Percentiles rank a stretch among this genome's conserved stretches.
phyloP scores from a whole-genome alignment of 2,113 vertebrate genomes.

The Pachypanchax playfairii region DNA sequence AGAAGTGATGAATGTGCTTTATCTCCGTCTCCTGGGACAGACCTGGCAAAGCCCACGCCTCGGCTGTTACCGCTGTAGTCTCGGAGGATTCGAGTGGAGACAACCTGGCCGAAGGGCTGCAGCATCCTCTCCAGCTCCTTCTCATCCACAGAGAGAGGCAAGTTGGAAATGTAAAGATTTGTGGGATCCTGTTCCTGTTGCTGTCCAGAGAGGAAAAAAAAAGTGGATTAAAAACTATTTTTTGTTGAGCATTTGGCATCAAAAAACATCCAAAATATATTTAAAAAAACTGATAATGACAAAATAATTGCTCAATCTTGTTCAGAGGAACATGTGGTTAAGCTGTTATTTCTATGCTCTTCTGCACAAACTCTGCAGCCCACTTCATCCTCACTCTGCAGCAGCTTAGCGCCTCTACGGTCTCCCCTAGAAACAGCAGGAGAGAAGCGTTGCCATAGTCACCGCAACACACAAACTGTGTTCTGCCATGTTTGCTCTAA shows the following conservation, averaged over 20 bases:
- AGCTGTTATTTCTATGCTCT: constrained; percentile 34
- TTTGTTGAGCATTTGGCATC: background rate
- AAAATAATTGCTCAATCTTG: constrained; percentile 7
- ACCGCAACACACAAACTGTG: constrained; percentile 62
- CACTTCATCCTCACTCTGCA: constrained; percentile 35
- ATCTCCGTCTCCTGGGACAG: constrained; percentile 44
- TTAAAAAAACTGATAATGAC: background rate
- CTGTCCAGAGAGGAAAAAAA: constrained; percentile 73
- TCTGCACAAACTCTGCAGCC: constrained; percentile 15
- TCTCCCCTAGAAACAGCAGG: constrained; percentile 70
- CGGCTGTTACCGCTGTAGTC: constrained; percentile 96
- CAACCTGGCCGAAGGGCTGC: constrained; percentile 90
- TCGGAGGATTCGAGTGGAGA: constrained; percentile 98
- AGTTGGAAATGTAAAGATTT: constrained; percentile 98
- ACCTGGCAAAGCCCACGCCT: constrained; percentile 99
- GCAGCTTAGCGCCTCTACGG: constrained; percentile 51
- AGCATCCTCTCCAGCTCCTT: constrained; percentile 98
- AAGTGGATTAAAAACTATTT: background rate
- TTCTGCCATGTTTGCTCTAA: constrained; percentile 60
- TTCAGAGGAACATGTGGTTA: constrained; percentile 31
- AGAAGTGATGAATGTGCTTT: background rate
- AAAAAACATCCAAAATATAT: background rate
- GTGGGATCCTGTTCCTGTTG: constrained; percentile 96
- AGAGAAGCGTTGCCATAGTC: constrained; percentile 67
- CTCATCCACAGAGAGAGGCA: constrained; percentile 97